Evolutionary conservation across 2,113 vertebrate genomes (phyloP).

Genomic region (Myotis brandtii): DNA sequence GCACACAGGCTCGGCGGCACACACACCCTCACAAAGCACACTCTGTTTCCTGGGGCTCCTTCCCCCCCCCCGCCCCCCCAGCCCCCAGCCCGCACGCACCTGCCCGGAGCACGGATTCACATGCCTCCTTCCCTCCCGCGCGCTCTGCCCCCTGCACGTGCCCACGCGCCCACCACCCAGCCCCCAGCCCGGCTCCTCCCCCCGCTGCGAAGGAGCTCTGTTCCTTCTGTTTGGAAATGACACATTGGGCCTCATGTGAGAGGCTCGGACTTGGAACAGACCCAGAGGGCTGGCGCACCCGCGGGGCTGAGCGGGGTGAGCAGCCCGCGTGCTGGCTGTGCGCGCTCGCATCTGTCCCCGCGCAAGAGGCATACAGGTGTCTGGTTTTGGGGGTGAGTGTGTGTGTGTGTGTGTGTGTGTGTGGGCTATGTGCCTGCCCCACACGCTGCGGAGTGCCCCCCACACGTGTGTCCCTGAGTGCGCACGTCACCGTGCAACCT

Average conservation of each 20-base stretch:
- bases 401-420: too few species aligned
- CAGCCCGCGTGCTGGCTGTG: background rate
- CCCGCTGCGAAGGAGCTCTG: conserved; percentile 60
- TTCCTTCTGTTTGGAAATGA: conserved; percentile 81
- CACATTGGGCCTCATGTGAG: conserved; percentile 82
- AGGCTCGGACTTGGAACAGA: conserved; percentile 73
- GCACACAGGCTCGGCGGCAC: conserved; percentile 55
- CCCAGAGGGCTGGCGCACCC: conserved; percentile 66
- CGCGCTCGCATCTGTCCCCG: background rate
- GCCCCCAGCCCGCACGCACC: background rate
- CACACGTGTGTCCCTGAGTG: background rate
- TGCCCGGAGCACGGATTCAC: conserved; percentile 52
- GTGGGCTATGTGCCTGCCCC: background rate
- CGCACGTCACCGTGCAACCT: background rate
- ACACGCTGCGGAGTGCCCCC: background rate
- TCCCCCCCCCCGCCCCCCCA: background rate
- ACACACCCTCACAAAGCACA: conserved; percentile 65
- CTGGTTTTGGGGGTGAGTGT: background rate
- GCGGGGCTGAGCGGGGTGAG: conserved; percentile 24
- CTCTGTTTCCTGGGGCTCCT: conserved; percentile 36
- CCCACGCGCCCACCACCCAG: conserved; percentile 69
- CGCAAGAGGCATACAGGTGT: background rate
- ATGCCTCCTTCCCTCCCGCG: conserved; percentile 20
- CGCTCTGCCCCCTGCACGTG: conserved; percentile 49
- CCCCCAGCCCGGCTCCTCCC: conserved; percentile 69